Conservation (phyloP, 2,797 vertebrate species). For the Etheostoma perlongum region DNA sequence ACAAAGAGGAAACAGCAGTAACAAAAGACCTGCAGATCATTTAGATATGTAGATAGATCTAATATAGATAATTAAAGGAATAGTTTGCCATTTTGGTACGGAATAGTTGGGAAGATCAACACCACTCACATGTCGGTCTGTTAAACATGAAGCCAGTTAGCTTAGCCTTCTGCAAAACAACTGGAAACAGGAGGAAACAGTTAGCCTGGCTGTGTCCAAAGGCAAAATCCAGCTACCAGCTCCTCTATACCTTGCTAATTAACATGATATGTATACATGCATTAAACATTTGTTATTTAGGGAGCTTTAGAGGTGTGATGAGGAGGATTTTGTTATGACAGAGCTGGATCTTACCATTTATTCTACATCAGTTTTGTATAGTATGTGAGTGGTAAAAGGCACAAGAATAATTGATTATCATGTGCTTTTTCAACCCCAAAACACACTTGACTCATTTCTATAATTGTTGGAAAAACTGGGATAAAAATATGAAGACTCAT, state of each 20-base stretch:
- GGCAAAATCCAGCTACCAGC: background rate
- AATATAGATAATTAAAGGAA: slow-evolving; percentile 14
- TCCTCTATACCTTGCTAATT: background rate
- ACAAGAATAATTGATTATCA: background rate
- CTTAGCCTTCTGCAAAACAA: background rate
- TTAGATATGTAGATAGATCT: background rate
- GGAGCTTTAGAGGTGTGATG: background rate
- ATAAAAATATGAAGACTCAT: no score
- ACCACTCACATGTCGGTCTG: background rate
- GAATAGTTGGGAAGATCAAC: no score
- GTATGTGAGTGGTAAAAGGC: background rate
- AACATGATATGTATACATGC: background rate
- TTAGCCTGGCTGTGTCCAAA: background rate
- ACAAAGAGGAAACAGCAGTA: background rate
- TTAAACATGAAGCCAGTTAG: background rate
- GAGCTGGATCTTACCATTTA: background rate
- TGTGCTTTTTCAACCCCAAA: background rate
- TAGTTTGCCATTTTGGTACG: background rate
- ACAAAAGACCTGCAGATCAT: slow-evolving; percentile 14
- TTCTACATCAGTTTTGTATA: background rate
- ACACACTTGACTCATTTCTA: background rate
- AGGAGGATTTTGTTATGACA: background rate
- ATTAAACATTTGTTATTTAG: background rate
- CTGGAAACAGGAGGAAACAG: background rate
- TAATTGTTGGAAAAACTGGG: no score